phyloP scores from a whole-genome alignment of 2,113 vertebrate genomes.

The Phodopus roborovskii region DNA sequence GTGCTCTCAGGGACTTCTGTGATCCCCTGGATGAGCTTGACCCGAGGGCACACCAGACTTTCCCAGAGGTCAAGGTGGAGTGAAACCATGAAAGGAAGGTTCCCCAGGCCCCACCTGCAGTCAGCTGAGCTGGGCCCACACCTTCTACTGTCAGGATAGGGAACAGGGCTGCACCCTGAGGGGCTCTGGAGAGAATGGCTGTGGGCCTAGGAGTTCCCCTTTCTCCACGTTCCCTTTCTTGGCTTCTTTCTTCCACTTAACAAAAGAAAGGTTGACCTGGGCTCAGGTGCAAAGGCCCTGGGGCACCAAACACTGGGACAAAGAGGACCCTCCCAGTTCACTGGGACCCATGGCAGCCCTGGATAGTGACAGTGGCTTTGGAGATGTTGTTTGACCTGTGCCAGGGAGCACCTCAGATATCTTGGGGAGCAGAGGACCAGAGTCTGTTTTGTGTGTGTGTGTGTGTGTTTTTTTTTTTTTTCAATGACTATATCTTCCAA shows the following conservation, averaged over 20 bases:
- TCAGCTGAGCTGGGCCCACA: not conserved
- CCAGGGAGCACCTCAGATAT: not conserved
- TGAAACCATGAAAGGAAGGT: not conserved
- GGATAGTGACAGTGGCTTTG: not conserved
- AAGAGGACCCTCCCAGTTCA: not conserved
- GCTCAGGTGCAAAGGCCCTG: not conserved
- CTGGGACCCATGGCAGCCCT: not conserved
- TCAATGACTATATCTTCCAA: not conserved
- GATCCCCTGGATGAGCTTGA: accelerated
- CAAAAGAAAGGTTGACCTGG: not conserved
- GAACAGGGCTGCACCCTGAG: not conserved
- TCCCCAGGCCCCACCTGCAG: not conserved
- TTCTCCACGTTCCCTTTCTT: not conserved
- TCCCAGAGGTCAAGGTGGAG: not conserved
- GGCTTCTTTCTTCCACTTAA: not conserved
- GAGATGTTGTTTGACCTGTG: not conserved
- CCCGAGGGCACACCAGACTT: not conserved
- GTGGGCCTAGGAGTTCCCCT: not conserved
- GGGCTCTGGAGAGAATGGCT: not conserved
- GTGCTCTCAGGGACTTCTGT: not conserved
- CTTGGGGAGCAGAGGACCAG: too few relatives aligned
- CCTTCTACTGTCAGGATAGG: not conserved
- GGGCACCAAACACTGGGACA: not conserved
- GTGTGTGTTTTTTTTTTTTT: not conserved
- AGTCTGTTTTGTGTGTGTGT: not conserved